Evolutionary conservation across 1,140 invertebrate species (phyloP).

Genomic region (Drosophila quadrilineata): DNA sequence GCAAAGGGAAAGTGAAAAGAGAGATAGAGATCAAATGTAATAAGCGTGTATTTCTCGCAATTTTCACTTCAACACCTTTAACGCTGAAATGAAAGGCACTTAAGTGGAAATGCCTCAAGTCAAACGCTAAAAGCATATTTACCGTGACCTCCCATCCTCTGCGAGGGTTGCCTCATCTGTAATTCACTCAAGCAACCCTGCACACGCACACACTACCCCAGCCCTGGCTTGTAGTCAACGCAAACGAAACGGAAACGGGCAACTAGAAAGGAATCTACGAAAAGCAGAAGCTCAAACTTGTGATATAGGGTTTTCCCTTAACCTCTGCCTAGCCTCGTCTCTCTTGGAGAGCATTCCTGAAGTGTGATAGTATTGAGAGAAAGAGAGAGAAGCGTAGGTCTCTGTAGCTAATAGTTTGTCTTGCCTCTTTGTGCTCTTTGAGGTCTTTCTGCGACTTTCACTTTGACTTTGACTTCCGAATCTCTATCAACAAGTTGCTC

Average conservation of each 20-base stretch:
- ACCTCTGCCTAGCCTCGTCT: not conserved
- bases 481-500: slow-evolving; percentile 71
- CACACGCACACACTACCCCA: not conserved
- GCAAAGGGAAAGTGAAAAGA: too few species aligned
- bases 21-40: slow-evolving; percentile 74
- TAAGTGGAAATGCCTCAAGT: slow-evolving; percentile 75
- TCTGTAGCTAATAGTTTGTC: slow-evolving; percentile 72
- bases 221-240: not conserved
- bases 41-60: slow-evolving; percentile 68
- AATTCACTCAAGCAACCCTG: not conserved
- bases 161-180: not conserved
- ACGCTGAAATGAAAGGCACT: slow-evolving; percentile 58
- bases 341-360: too few species aligned
- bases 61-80: slow-evolving; percentile 67
- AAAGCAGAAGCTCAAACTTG: slow-evolving; percentile 16
- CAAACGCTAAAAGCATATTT: slow-evolving; percentile 67
- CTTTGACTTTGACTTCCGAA: slow-evolving; percentile 71
- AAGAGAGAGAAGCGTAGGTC: too few species aligned
- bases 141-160: slow-evolving; percentile 24
- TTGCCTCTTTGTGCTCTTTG: slow-evolving; percentile 31
- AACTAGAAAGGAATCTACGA: slow-evolving; percentile 36
- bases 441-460: slow-evolving; percentile 51
- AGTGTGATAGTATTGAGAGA: too few species aligned
- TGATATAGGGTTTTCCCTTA: not conserved
- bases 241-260: slow-evolving; percentile 40